Evolutionary conservation across 2,113 vertebrate genomes (phyloP), one percentile per base, ranked within the genome.

Genomic region (Hoplias malabaricus): DNA sequence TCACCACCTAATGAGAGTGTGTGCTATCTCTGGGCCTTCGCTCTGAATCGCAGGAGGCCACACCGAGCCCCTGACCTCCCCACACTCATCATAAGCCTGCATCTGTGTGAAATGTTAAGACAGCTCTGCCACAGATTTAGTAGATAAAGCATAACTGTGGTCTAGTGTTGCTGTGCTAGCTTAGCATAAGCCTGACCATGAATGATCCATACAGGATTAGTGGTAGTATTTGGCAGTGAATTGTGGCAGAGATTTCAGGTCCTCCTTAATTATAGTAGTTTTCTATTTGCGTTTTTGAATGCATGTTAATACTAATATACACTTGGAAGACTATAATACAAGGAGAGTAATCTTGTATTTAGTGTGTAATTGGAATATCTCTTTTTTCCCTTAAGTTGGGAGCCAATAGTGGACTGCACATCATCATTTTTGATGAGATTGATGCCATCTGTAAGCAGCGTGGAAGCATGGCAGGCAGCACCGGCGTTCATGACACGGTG

Each of bases 361-460:
- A 16, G 27, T 40, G 13, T 63, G 2, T 31, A 16, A 5, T 10
- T 43, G 40, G 14, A 14, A 8, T 19, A 0, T 29, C 4, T n/a
- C 12, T 50, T 1, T 67, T 56, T 77, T 2, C 56, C 73, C 65
- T 14, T 0, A 43, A 98, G 97, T 94, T 98, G 1, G 97, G 96
- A 5, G 94, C 95, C 19, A 99, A 99, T 91, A 99, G 97, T 8
- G 96, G 97, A 10, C 92, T 99, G 23, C 97, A 99, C 82, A 99
- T 99, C 90, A 96, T 99, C 84, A 99, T 99, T 84, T 96, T 99
- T 40, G 97, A 99, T 75, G 97, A 99, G 90, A 98, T 99, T 0
- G 97, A 98, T 40, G 97, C 97, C 10, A 99, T 99, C 90, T 99
- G 97, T 84, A 99, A 99, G 87, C 97, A 99, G 90, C 93, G 97